phyloP scores from a whole-genome alignment of 2,888 invertebrate genomes.

The Erebia palarica region DNA sequence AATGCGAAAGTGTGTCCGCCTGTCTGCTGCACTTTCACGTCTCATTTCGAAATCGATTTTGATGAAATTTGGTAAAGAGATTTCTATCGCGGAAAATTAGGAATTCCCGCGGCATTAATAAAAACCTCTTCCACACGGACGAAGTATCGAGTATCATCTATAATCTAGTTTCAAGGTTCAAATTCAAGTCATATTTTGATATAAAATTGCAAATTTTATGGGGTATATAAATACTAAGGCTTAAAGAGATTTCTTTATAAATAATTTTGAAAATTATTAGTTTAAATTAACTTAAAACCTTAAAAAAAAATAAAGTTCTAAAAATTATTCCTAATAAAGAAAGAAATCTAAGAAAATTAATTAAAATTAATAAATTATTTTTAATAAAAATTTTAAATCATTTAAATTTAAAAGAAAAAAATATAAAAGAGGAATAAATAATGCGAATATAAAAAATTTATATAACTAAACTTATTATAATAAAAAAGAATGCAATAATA shows the following conservation, averaged over 20 bases:
- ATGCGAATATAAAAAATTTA: constrained; percentile 45
- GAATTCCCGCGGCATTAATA: too few relatives aligned
- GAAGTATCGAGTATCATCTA: too few relatives aligned
- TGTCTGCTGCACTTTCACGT: too few relatives aligned
- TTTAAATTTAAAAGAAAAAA: constrained; percentile 75
- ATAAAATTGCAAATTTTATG: constrained; percentile 85
- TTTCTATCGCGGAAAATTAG: too few relatives aligned
- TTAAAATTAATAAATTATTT: constrained; percentile 56
- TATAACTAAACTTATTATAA: constrained; percentile 78
- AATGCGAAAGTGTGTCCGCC: too few relatives aligned
- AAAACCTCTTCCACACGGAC: too few relatives aligned
- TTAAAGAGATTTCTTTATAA: constrained; percentile 82
- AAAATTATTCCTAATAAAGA: constrained; percentile 45
- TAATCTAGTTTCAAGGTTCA: too few relatives aligned
- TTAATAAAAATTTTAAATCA: constrained; percentile 66
- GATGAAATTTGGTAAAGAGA: too few relatives aligned
- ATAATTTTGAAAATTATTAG: constrained; percentile 85
- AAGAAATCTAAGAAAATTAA: constrained; percentile 42
- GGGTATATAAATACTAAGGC: constrained; percentile 75
- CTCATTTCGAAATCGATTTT: too few relatives aligned
- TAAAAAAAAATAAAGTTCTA: constrained; percentile 66
- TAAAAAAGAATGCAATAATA: constrained; percentile 70
- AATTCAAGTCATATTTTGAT: constrained; percentile 80
- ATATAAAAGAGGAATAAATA: constrained; percentile 61
- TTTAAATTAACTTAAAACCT: constrained; percentile 83